Evolutionary conservation across 1,140 invertebrate genomes (phyloP), one percentile per base, ranked within the genome.

Genomic region (Pteromalus puparum): DNA sequence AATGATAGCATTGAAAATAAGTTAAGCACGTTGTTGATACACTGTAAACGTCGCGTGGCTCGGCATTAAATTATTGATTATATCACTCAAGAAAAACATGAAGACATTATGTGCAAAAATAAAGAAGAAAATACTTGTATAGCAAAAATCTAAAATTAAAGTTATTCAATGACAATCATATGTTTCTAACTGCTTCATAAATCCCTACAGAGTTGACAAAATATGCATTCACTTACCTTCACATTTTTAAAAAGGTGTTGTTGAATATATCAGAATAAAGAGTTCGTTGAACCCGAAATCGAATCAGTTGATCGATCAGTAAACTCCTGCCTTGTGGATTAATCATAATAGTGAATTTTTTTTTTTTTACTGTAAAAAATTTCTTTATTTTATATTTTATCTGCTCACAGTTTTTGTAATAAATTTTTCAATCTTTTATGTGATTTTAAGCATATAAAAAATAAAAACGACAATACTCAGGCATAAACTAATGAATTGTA

Each of bases 101-200:
- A 24, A 53, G 76, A 85, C 48, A 18, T 42, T 53, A 81, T 84
- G 82, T 84, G 81, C 34, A 80, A 84, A 80, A 68, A 68, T 21
- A 82, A 76, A 48, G 78, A 72, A 84, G 74, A 30, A 30, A 81
- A 73, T 38, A 82, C 74, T 38, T 82, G 87, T 80, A 76, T 76
- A 82, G 13, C 13, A 46, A 83, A 83, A 76, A 83, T 76, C 15
- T 34, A 4, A 86, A 42, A 61, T 84, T 67, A 53, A 18, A 76
- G 13, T 82, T 65, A 53, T 81, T 5, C 9, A 73, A 24, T 26
- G 13, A 82, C 30, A 73, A 46, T 79, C 61, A 72, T 48, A 68
- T 48, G 24, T 10, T 61, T n/a, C 15, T 48, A 18, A 21, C 18
- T 21, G 53, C 7, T 61, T 6, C 21, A 61, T n/a, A 7, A 21